Base-by-base conservation (phyloP, 2,888 invertebrate genomes). In the Tetragonula carbonaria region DNA sequence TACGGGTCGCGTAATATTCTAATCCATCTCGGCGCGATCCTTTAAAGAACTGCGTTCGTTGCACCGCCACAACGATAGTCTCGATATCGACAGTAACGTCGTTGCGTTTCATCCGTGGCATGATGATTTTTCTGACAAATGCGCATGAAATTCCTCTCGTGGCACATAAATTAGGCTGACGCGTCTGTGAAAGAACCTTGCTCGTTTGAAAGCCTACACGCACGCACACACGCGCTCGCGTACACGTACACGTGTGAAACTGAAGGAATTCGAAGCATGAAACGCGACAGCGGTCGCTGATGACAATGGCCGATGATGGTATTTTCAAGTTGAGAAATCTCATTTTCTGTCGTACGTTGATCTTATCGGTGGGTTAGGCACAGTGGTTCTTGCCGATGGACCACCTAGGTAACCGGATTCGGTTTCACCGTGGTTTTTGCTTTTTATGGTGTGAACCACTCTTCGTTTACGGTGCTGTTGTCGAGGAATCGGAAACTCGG, bases 81-180 rank as follows among this genome's bases (percentile, higher is more conserved):
- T 51, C 59, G 67, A 85, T 85, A 83, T 85, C 74, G 84, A 85
- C 83, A 83, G 84, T 59, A 68, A 76, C 71, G 57, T 70, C 80
- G 72, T 74, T 73, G 50, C 33, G 38, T 65, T 33, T 78, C 63
- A 50, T 55, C 28, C 63, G 57, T 18, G 73, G 50, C 57, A 73
- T 62, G 85, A 78, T 85, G 77, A 77, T 74, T 70, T 45, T 45
- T 45, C 8, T 45, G 45, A 45, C 45, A 45, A 11, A 45, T 28
- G 45, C 8, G 45, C 45, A 45, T 45, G 45, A 45, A 45, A 45
- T 45, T 45, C 8, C 59, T 51, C 16, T 38, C 28, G 53, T 67
- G 78, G 78, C 75, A 67, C 38, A 68, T 78, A 59, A 82, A 50
- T 13, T 38, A 23, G 4, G 50, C 3, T n/a, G 57, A 72, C 57